A percentile compares a stretch with the other conserved stretches of the same genome.
These are phyloP conservation scores for Planiliza haematocheilus DNA, from an alignment of 2,113 vertebrate genomes.

Conservation along the genomic window DNA sequence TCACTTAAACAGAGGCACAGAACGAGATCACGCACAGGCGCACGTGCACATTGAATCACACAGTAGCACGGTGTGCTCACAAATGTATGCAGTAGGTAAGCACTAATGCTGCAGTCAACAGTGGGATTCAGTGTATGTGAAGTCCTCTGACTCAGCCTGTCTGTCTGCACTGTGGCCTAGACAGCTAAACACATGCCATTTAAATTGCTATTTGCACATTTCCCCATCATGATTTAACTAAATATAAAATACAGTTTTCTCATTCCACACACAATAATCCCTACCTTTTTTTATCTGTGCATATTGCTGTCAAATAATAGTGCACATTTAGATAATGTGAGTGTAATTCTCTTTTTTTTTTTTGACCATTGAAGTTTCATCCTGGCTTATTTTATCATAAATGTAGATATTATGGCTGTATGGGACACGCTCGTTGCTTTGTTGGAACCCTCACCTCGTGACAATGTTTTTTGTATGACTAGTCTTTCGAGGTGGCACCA, in stretches of 20 bases:
- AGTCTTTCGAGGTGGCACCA: too few relatives aligned
- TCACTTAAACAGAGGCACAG: constrained; percentile 26
- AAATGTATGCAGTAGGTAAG: constrained; percentile 49
- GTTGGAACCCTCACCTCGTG: too few relatives aligned
- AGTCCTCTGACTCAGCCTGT: constrained; percentile 39
- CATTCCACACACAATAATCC: constrained; percentile 11
- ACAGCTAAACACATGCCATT: constrained; percentile 45
- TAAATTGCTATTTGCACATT: constrained; percentile 38
- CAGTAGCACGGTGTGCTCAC: constrained; percentile 13
- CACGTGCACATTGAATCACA: neutral
- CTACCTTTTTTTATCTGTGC: neutral
- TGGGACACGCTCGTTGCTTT: too few relatives aligned
- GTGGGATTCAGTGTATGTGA: constrained; percentile 35
- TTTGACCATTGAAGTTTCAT: too few relatives aligned
- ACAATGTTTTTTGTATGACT: too few relatives aligned
- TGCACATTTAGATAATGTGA: too few relatives aligned
- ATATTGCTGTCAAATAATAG: too few relatives aligned
- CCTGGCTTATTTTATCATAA: too few relatives aligned
- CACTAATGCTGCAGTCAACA: constrained; percentile 27
- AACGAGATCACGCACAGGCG: constrained; percentile 29
- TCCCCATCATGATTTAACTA: constrained; percentile 18
- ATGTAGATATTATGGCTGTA: too few relatives aligned
- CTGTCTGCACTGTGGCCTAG: constrained; percentile 30
- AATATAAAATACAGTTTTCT: constrained; percentile 21
- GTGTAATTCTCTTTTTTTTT: too few relatives aligned